These are phyloP conservation scores for Diachasmimorpha longicaudata DNA, from an alignment of 1,140 invertebrate species.

Conservation along the genomic window DNA sequence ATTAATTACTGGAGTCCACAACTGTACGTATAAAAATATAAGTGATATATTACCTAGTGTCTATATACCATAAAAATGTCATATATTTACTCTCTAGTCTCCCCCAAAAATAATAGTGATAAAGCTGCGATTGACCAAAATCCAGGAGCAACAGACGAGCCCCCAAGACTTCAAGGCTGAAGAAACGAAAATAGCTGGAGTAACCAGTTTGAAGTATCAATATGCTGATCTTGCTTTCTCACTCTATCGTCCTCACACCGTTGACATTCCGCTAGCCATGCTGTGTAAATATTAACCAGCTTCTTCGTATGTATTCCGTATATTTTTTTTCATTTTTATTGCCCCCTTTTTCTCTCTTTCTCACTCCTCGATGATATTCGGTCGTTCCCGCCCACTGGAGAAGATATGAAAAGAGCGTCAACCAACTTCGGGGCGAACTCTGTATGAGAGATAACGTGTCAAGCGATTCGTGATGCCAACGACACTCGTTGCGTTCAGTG, in stretches of 20 bases:
- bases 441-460: background rate
- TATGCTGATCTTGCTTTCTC: background rate
- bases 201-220: background rate
- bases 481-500: background rate
- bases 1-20: too few relatives aligned
- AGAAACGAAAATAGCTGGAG: background rate
- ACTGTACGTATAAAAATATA: too few relatives aligned
- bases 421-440: background rate
- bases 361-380: background rate
- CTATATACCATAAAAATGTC: too few relatives aligned
- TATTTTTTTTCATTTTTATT: background rate
- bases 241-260: background rate
- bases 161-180: background rate
- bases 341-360: background rate
- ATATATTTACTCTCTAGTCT: too few relatives aligned
- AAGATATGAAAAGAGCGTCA: background rate
- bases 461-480: slow-evolving; percentile 2
- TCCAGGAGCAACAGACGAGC: background rate
- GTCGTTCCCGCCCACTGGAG: background rate
- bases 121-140: too few relatives aligned
- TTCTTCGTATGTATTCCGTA: background rate
- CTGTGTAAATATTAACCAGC: background rate
- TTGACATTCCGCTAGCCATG: slow-evolving; percentile 1
- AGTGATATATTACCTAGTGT: too few relatives aligned
- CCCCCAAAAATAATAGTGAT: background rate